A percentile compares a stretch with the other conserved stretches of the same genome.
Evolutionary conservation across 2,113 vertebrate genomes (phyloP).

Genomic region (Corythaixoides concolor): DNA sequence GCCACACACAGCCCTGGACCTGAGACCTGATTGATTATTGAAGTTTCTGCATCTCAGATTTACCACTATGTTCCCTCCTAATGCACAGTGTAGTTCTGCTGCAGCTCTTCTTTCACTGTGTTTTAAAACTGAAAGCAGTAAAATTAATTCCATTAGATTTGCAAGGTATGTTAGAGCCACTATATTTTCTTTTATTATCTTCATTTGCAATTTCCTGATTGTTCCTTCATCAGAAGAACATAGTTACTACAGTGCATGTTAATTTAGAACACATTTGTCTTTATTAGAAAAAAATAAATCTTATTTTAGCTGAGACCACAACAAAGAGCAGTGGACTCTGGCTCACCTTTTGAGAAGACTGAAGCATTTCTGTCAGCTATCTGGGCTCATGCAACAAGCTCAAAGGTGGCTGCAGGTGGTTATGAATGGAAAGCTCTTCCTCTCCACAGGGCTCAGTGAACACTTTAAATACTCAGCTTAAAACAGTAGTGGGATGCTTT

Average conservation of each 20-base stretch:
- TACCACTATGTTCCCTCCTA: neutral
- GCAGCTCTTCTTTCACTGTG: neutral
- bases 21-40: neutral
- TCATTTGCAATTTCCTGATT: neutral
- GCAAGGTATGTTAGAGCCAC: neutral
- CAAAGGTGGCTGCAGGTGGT: neutral
- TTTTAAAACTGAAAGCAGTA: neutral
- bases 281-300: neutral
- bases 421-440: neutral
- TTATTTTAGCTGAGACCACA: neutral
- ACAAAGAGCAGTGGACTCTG: neutral
- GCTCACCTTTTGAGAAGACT: neutral
- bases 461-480: neutral
- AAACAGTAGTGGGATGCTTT: neutral
- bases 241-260: neutral
- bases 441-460: neutral
- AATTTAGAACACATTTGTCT: neutral
- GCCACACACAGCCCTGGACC: neutral
- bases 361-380: neutral
- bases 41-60: neutral
- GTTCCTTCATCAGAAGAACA: neutral
- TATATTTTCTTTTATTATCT: neutral
- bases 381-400: neutral
- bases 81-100: fast-evolving
- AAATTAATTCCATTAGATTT: neutral